Conservation (phyloP, 1,140 invertebrate genomes). For the Drosophila equinoxialis region DNA sequence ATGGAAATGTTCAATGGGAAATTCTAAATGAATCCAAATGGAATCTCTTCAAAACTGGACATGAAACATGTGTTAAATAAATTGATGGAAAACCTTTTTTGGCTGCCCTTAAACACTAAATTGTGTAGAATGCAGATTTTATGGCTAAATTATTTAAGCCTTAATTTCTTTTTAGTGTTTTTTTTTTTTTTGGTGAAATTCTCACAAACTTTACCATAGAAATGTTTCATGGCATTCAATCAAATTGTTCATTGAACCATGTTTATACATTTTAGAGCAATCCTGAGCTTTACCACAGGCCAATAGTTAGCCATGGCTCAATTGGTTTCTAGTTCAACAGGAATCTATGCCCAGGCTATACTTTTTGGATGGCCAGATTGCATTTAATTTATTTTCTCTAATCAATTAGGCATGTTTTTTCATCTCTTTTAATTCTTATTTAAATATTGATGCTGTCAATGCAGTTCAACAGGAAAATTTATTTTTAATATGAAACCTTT, state of each 20-base stretch:
- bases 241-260: conserved; percentile 48
- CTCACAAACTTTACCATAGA: not conserved
- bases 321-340: conserved; percentile 23
- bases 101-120: not conserved
- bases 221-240: conserved; percentile 52
- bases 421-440: too few relatives aligned
- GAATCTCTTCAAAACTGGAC: not conserved
- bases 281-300: not conserved
- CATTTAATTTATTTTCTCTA: too few relatives aligned
- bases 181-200: not conserved
- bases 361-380: not conserved
- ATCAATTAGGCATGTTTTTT: too few relatives aligned
- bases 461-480: too few relatives aligned
- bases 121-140: not conserved
- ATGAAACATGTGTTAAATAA: conserved; percentile 22
- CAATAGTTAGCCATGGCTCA: not conserved
- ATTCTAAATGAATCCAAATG: not conserved
- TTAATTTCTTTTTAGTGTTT: not conserved
- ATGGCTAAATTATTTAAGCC: not conserved
- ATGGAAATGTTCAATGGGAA: conserved; percentile 12
- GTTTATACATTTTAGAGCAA: conserved; percentile 28
- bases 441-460: too few relatives aligned
- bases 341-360: not conserved
- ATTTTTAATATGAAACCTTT: too few relatives aligned
- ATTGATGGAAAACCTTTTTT: not conserved